These are phyloP conservation scores for Gorsachius magnificus DNA, from an alignment of 2,797 vertebrate species.

Conservation along the genomic window DNA sequence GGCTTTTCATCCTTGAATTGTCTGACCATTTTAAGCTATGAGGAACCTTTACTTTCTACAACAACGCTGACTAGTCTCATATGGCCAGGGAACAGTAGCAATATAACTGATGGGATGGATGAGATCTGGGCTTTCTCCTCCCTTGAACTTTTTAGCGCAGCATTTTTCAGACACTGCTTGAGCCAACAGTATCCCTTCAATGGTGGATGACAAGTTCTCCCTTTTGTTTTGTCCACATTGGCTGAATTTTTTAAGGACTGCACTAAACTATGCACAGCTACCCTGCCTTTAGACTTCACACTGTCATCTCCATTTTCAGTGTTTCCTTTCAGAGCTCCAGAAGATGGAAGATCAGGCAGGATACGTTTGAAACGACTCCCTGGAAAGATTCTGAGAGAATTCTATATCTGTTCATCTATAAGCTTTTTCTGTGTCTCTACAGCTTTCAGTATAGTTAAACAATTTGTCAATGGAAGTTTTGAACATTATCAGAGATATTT, in stretches of 20 bases:
- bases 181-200: neutral
- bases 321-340: neutral
- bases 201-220: neutral
- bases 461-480: neutral
- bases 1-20: neutral
- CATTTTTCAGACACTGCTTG: neutral
- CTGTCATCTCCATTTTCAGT: neutral
- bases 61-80: neutral
- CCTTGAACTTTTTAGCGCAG: neutral
- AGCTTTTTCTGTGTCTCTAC: neutral
- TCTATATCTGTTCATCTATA: neutral
- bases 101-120: neutral
- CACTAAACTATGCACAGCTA: neutral
- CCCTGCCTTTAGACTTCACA: neutral
- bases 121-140: neutral
- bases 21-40: neutral
- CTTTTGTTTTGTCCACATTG: fast-evolving
- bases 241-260: neutral
- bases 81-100: neutral
- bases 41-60: neutral
- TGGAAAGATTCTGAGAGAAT: neutral
- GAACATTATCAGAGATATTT: neutral
- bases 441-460: neutral
- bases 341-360: neutral
- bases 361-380: neutral